Conservation (phyloP, 2,888 invertebrate species). For the Agrochola lychnidis region DNA sequence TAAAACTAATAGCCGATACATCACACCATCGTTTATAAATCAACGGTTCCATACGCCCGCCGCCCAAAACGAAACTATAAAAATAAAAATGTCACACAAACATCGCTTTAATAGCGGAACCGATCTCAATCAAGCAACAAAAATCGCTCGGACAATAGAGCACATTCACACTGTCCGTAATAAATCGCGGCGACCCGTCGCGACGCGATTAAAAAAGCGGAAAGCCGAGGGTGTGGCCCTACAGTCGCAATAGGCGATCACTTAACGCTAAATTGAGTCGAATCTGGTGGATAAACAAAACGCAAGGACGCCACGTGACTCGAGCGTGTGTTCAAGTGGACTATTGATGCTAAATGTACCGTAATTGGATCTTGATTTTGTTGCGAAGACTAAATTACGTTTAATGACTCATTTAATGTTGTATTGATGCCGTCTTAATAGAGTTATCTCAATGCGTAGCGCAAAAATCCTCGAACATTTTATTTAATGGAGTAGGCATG, state of each 20-base stretch:
- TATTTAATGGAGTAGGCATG: not conserved
- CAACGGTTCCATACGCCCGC: constrained; percentile 38
- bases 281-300: constrained; percentile 86
- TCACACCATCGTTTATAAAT: constrained; percentile 63
- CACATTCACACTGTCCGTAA: constrained; percentile 79
- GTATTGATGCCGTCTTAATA: constrained; percentile 49
- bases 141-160: constrained; percentile 72
- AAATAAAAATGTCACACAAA: constrained; percentile 70
- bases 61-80: constrained; percentile 59
- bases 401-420: constrained; percentile 71
- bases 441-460: constrained; percentile 37
- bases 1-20: constrained; percentile 54
- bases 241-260: constrained; percentile 76
- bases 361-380: constrained; percentile 87
- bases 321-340: constrained; percentile 74
- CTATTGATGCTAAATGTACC: constrained; percentile 86
- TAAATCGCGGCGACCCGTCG: constrained; percentile 82
- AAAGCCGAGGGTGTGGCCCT: constrained; percentile 80
- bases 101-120: constrained; percentile 77
- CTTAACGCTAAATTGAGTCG: constrained; percentile 87
- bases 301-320: constrained; percentile 82
- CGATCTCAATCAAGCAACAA: constrained; percentile 80
- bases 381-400: constrained; percentile 69
- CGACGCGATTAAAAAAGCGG: constrained; percentile 80
- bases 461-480: not conserved